Conservation (phyloP, 1,140 invertebrate species). For the Temnothorax nylanderi region DNA sequence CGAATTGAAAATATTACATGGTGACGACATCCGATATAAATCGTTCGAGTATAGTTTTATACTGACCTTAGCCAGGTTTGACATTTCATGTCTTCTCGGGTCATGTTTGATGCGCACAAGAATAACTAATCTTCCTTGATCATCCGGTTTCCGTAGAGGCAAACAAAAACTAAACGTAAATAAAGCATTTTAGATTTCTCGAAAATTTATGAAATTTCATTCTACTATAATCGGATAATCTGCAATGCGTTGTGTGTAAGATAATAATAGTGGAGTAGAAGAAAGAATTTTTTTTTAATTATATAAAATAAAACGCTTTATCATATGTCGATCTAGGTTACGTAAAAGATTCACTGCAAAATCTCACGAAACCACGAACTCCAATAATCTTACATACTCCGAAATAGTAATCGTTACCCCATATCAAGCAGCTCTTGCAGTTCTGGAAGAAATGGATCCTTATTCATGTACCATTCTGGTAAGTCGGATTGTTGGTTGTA, state of each 20-base stretch:
- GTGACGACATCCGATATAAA: not conserved
- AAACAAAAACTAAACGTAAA: conserved; percentile 82
- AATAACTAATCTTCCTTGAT: conserved; percentile 85
- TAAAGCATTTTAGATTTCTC: not conserved
- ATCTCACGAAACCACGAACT: not conserved
- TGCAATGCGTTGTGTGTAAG: too few relatives aligned
- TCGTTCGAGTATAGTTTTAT: not conserved
- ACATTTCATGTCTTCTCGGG: conserved; percentile 84
- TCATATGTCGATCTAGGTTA: too few relatives aligned
- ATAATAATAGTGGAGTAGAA: too few relatives aligned
- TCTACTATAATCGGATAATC: too few relatives aligned
- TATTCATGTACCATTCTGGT: conserved; percentile 87
- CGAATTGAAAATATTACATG: too few relatives aligned
- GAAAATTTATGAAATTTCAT: too few relatives aligned
- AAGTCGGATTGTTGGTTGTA: conserved; percentile 85
- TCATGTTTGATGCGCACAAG: conserved; percentile 87
- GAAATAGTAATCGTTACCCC: conserved; percentile 80
- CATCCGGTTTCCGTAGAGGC: conserved; percentile 86
- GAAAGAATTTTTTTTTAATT: not conserved
- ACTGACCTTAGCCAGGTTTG: conserved; percentile 87
- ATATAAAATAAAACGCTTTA: not conserved
- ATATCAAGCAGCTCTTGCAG: conserved; percentile 87
- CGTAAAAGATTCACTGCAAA: too few relatives aligned
- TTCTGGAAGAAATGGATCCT: conserved; percentile 87
- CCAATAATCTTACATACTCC: not conserved